Base-by-base conservation (phyloP, 2,797 vertebrate genomes). In the Argya squamiceps region DNA sequence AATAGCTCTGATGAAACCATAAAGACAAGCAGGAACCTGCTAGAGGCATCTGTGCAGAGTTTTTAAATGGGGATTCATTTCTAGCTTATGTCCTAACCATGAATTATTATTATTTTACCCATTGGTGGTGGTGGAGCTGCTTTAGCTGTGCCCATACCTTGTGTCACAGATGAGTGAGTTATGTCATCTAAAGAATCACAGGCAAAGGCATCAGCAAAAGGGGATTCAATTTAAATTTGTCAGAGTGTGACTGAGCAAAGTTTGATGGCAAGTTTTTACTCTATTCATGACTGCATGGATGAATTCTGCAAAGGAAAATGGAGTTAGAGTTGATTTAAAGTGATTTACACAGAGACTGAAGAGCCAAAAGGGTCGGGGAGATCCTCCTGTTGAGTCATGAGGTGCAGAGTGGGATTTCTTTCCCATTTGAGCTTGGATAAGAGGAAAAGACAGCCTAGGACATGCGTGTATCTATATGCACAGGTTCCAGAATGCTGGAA, bases 1-100 rank as follows among this genome's bases (percentile, higher is more conserved):
- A 95, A 94, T 88, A 95, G 86, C 75, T 89, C 52, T 70, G 88
- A 26, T 68, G 68, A 80, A 84, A 64, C 30, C 6, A 9, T 32
- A 53, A 71, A 94, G 87, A 68, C 68, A 73, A 71, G 73, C 36
- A 63, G 77, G 55, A 84, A n/a, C 53, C 65, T 49, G 62, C 88
- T 62, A 13, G 60, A 91, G 86, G 44, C 60, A 24, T 69, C 69
- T 75, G 56, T 34, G 78, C 65, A 47, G 88, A 15, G 55, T 19
- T 87, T 79, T 78, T 10, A 36, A 43, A 39, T 41, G 39, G 10
- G 50, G 49, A 7, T 50, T 74, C 20, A 10, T 32, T 64, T 30
- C 56, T 32, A 65, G 37, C 46, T 64, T 9, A 19, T 7, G 36
- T 27, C 32, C 67, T 9, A 17, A 20, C 11, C 12, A 3, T 3